Evolutionary conservation across 1,140 invertebrate species (phyloP).

Genomic region (Sinella curviseta): DNA sequence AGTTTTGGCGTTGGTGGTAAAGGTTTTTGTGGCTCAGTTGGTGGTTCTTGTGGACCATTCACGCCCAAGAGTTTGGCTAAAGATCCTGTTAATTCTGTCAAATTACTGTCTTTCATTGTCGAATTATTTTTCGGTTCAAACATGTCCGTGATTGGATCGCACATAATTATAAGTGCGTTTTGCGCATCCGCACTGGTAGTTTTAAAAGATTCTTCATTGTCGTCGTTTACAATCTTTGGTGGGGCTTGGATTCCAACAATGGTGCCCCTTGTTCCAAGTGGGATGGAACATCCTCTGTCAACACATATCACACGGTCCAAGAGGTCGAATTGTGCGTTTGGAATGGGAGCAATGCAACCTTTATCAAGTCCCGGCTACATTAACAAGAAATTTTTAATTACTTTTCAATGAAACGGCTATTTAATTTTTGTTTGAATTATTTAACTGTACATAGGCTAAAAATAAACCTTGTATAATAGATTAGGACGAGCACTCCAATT

Average conservation of each 20-base stretch:
- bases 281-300: constrained; percentile 38
- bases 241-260: constrained; percentile 43
- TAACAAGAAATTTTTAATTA: constrained; percentile 28
- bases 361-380: constrained; percentile 41
- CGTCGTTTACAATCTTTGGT: neutral
- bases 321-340: constrained; percentile 27
- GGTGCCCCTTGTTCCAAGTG: constrained; percentile 40
- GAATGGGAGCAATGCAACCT: constrained; percentile 39
- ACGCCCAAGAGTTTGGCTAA: constrained; percentile 4
- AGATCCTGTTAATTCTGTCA: neutral
- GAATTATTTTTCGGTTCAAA: constrained; percentile 31
- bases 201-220: constrained; percentile 43
- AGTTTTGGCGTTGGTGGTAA: no score
- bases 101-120: neutral
- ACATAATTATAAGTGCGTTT: constrained; percentile 34
- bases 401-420: neutral
- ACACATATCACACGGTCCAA: constrained; percentile 46
- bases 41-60: neutral
- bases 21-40: neutral
- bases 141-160: constrained; percentile 38
- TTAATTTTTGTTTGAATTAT: neutral
- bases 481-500: constrained; percentile 23
- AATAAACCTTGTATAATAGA: constrained; percentile 42
- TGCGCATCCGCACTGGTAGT: constrained; percentile 33
- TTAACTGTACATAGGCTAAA: neutral